A percentile compares a stretch with the other conserved stretches of the same genome.
Evolutionary conservation across 1,140 invertebrate species (phyloP).

Genomic region (Procambarus virginalis): DNA sequence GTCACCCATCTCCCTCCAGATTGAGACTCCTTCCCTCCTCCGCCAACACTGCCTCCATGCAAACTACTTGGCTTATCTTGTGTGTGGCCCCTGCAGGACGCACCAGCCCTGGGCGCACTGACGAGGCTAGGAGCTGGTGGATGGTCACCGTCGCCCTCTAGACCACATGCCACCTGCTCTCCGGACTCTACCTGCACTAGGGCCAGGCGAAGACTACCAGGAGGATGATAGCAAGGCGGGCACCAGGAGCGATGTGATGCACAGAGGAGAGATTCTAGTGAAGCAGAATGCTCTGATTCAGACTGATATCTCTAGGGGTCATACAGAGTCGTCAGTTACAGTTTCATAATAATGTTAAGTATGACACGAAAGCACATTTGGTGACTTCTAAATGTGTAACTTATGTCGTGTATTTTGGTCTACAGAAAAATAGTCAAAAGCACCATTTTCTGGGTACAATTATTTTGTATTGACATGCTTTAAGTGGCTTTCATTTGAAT

Average conservation of each 20-base stretch:
- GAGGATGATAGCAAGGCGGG: slow-evolving; percentile 1
- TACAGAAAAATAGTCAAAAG: too few relatives aligned
- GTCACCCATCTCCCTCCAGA: not conserved
- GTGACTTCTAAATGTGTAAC: too few relatives aligned
- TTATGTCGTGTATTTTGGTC: too few relatives aligned
- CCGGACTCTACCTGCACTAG: not conserved
- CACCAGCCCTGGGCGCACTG: not conserved
- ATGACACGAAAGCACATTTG: too few relatives aligned
- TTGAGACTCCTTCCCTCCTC: not conserved
- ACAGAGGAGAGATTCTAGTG: not conserved
- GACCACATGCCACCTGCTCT: slow-evolving; percentile 2
- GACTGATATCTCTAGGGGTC: not conserved
- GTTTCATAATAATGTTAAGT: too few relatives aligned
- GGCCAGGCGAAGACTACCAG: not conserved
- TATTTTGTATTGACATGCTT: too few relatives aligned
- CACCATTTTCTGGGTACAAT: too few relatives aligned
- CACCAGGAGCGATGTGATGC: not conserved
- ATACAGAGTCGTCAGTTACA: too few relatives aligned
- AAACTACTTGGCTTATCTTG: not conserved
- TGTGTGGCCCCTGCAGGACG: not conserved
- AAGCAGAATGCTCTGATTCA: slow-evolving; percentile 13
- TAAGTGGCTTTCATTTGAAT: too few relatives aligned
- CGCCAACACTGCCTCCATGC: slow-evolving; percentile 1
- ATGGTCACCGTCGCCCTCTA: not conserved
- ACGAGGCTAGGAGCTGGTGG: not conserved